A percentile compares a stretch with the other conserved stretches of the same genome.
These are phyloP conservation scores for Microplitis deprimator DNA, from an alignment of 2,888 invertebrate genomes.

Conservation along the genomic window DNA sequence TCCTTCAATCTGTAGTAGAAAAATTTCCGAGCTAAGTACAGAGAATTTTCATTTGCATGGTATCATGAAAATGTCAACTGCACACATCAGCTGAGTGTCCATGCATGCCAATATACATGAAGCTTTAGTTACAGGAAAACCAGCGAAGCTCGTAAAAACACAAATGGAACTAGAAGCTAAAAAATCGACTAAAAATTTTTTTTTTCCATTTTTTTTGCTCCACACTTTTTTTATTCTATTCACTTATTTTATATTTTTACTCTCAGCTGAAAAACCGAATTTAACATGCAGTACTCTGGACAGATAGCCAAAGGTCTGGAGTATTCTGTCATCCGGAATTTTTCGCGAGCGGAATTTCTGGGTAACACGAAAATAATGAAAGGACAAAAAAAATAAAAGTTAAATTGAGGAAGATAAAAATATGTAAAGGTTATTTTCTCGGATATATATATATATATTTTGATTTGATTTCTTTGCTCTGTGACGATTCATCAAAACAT, in stretches of 20 bases:
- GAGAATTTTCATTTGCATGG: slow-evolving; percentile 27
- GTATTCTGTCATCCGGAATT: not conserved
- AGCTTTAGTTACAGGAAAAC: slow-evolving; percentile 7
- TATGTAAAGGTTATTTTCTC: too few species aligned
- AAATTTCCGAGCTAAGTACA: slow-evolving; percentile 29
- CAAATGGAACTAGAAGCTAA: slow-evolving; percentile 21
- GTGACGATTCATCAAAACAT: slow-evolving; percentile 2
- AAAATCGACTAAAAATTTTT: slow-evolving; percentile 25
- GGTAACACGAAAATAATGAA: not conserved
- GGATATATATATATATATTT: not conserved
- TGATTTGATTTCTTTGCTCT: not conserved
- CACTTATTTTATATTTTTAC: not conserved
- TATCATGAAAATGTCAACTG: slow-evolving; percentile 19
- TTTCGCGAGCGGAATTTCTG: not conserved
- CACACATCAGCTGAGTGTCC: slow-evolving; percentile 7
- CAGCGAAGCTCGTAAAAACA: slow-evolving; percentile 32
- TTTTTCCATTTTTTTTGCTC: not conserved
- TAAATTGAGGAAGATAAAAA: not conserved
- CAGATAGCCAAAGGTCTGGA: not conserved
- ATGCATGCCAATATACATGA: slow-evolving; percentile 24
- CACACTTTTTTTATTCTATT: not conserved
- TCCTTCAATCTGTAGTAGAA: slow-evolving; percentile 11
- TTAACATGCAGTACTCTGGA: not conserved
- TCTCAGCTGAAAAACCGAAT: not conserved
- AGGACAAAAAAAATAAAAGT: not conserved